Evolutionary conservation across 1,140 invertebrate species (phyloP).

Genomic region (Caligus rogercresseyi): DNA sequence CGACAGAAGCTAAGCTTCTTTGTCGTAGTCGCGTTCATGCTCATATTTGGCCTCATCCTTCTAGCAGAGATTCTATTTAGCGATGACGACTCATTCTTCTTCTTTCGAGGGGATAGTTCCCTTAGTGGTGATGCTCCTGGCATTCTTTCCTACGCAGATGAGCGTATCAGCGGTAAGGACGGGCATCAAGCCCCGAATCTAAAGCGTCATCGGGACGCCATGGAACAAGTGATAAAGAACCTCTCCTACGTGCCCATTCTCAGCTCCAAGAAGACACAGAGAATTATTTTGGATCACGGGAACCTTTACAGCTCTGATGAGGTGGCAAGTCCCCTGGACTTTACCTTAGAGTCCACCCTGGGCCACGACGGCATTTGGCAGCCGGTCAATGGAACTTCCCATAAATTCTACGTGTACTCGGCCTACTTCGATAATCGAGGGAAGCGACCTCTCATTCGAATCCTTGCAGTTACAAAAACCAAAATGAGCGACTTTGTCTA

Average conservation of each 20-base stretch:
- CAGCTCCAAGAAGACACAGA: not conserved
- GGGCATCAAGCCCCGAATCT: not conserved
- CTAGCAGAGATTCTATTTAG: slow-evolving; percentile 58
- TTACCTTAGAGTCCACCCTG: slow-evolving; percentile 20
- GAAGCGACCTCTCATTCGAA: slow-evolving; percentile 36
- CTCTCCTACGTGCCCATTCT: not conserved
- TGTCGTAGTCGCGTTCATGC: slow-evolving; percentile 68
- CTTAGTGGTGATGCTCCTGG: slow-evolving; percentile 26
- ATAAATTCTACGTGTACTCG: slow-evolving; percentile 76
- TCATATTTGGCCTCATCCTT: slow-evolving; percentile 60
- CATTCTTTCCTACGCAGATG: no score
- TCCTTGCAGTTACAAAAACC: slow-evolving; percentile 47
- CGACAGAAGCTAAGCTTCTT: slow-evolving; percentile 65
- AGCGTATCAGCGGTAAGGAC: slow-evolving; percentile 22
- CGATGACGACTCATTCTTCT: slow-evolving; percentile 30
- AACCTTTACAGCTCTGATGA: slow-evolving; percentile 13
- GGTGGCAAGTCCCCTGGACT: not conserved
- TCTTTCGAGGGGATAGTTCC: slow-evolving; percentile 33
- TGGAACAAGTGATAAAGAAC: slow-evolving; percentile 4
- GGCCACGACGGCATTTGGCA: slow-evolving; percentile 29
- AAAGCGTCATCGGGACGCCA: slow-evolving; percentile 1
- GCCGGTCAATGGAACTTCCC: slow-evolving; percentile 28
- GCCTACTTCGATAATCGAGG: slow-evolving; percentile 51
- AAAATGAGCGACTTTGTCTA: slow-evolving; percentile 50
- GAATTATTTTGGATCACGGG: slow-evolving; percentile 11